These are phyloP conservation scores for Apis laboriosa DNA, from an alignment of 1,140 invertebrate genomes.

Conservation along the genomic window DNA sequence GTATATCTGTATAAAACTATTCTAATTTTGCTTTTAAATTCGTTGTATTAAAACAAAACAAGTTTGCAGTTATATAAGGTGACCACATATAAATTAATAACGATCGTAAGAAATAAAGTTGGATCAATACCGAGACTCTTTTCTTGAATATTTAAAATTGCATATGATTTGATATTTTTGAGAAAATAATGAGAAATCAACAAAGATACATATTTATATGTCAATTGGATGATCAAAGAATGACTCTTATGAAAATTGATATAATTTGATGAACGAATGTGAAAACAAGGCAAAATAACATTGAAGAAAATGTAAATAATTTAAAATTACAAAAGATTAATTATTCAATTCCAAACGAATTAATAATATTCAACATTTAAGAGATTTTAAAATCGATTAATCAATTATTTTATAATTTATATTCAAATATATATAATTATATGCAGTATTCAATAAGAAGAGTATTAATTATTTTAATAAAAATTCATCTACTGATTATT, in stretches of 20 bases:
- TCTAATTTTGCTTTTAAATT: conserved; percentile 1
- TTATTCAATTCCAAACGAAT: too few relatives aligned
- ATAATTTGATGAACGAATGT: background rate
- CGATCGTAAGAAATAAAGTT: background rate
- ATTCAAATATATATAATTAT: background rate
- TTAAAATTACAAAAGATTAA: too few relatives aligned
- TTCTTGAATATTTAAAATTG: conserved; percentile 42
- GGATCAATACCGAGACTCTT: conserved; percentile 53
- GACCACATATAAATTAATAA: background rate
- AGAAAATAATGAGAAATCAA: background rate
- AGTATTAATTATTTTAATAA: too few relatives aligned
- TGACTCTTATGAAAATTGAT: background rate
- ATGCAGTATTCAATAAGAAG: background rate
- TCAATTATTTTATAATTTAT: too few relatives aligned
- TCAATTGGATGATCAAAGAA: background rate
- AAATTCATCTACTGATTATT: too few relatives aligned
- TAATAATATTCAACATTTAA: too few relatives aligned
- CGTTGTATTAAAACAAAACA: background rate
- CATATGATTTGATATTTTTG: conserved; percentile 12
- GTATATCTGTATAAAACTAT: background rate
- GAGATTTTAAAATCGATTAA: too few relatives aligned
- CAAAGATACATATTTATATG: background rate
- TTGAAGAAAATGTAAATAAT: too few relatives aligned
- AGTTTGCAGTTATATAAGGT: too few relatives aligned
- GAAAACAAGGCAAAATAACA: background rate